These are phyloP conservation scores for Marisa cornuarietis DNA, from an alignment of 1,140 invertebrate species.

Conservation along the genomic window DNA sequence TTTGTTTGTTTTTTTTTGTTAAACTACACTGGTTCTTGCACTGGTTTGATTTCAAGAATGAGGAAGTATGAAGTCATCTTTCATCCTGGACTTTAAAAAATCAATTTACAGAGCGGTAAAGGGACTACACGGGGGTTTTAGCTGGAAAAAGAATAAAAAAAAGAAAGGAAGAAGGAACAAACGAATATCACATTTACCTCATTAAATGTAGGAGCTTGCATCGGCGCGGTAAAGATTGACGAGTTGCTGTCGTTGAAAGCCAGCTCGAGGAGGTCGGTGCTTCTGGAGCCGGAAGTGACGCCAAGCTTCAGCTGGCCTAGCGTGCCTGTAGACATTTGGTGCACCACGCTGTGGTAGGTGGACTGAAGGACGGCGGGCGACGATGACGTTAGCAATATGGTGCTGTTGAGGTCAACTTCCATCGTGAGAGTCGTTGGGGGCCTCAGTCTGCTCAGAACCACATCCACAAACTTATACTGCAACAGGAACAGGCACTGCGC, in stretches of 20 bases:
- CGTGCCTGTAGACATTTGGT: no score
- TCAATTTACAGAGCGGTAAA: neutral
- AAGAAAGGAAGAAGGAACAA: neutral
- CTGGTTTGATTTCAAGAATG: neutral
- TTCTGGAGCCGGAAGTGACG: no score
- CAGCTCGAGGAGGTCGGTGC: neutral
- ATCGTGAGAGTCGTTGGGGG: no score
- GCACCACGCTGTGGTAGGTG: no score
- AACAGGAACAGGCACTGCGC: no score
- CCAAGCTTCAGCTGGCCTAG: no score
- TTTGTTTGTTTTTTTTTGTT: no score
- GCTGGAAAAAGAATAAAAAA: neutral
- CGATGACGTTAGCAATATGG: no score
- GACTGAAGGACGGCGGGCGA: no score
- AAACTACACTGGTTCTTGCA: neutral
- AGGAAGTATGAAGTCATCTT: neutral
- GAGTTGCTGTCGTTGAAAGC: slow-evolving; percentile 4
- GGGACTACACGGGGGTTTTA: neutral
- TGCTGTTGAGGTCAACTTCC: no score
- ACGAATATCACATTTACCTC: neutral
- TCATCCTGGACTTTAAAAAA: neutral
- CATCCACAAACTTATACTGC: no score
- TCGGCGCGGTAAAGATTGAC: neutral
- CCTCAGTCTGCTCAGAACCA: no score
- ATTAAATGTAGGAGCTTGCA: neutral